Evolutionary conservation across 92 coral and sea anemone genomes (phyloP).

Genomic region (Parazoanthus swiftii): DNA sequence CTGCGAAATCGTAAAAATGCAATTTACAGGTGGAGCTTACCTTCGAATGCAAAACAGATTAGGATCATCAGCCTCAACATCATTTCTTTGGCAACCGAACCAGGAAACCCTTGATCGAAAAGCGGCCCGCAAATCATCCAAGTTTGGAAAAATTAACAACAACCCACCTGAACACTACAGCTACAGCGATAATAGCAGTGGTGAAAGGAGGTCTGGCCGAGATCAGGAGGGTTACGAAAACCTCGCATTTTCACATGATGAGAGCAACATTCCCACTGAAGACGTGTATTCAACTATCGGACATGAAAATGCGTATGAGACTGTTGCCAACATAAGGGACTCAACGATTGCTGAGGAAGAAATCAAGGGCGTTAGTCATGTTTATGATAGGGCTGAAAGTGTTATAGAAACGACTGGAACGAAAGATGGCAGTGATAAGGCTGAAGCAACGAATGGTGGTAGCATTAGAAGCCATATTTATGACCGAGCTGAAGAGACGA

Average conservation of each 20-base stretch:
- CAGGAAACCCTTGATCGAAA: not conserved
- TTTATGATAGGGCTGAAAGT: not conserved
- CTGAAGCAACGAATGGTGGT: not conserved
- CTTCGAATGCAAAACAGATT: not conserved
- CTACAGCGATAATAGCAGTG: not conserved
- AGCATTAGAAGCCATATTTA: not conserved
- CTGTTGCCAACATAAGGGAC: not conserved
- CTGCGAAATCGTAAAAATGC: not conserved
- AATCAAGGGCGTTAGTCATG: not conserved
- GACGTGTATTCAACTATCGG: conserved; percentile 9
- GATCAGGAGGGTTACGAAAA: conserved; percentile 8
- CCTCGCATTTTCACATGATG: not conserved
- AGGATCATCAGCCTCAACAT: not conserved
- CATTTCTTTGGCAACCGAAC: conserved; percentile 4
- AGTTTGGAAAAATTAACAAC: not conserved
- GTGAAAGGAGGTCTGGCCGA: not conserved
- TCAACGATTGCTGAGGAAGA: not conserved
- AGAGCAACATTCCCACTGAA: not conserved
- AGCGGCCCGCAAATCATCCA: not conserved
- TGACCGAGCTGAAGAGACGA: not conserved
- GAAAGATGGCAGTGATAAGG: not conserved
- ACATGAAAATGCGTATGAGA: conserved; percentile 15
- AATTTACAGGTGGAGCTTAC: conserved; percentile 1
- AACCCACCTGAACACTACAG: conserved; percentile 4
- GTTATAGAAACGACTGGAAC: not conserved